phyloP scores from a whole-genome alignment of 2,888 invertebrate genomes.

The Tineola bisselliella region DNA sequence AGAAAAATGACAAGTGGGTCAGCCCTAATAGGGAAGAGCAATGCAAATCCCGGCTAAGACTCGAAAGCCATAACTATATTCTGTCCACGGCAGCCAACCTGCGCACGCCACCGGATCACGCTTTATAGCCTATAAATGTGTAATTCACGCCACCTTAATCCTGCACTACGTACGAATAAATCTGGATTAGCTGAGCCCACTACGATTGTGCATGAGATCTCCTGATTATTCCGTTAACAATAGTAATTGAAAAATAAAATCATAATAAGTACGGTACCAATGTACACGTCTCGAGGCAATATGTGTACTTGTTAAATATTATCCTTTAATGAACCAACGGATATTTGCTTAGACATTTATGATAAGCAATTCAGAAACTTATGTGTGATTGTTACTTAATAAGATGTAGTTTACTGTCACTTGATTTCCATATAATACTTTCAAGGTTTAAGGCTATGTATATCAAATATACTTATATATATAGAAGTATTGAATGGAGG shows the following conservation, averaged over 20 bases:
- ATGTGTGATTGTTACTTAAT: not conserved
- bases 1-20: not conserved
- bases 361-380: not conserved
- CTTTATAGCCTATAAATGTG: constrained; percentile 68
- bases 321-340: constrained; percentile 14
- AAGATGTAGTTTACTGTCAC: not conserved
- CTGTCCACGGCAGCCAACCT: constrained; percentile 47
- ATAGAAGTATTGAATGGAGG: not conserved
- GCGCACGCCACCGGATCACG: constrained; percentile 63
- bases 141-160: constrained; percentile 68
- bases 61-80: constrained; percentile 52
- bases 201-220: constrained; percentile 53
- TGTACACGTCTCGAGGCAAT: not conserved
- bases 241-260: constrained; percentile 65
- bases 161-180: constrained; percentile 56
- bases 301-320: constrained; percentile 6
- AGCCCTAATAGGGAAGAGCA: not conserved
- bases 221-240: constrained; percentile 65
- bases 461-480: too few relatives aligned
- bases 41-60: constrained; percentile 11
- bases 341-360: constrained; percentile 12
- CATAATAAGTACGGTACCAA: constrained; percentile 24
- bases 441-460: too few relatives aligned
- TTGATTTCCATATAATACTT: too few relatives aligned
- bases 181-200: constrained; percentile 61